phyloP scores from a whole-genome alignment of 2,797 vertebrate species.

The Lemur catta region DNA sequence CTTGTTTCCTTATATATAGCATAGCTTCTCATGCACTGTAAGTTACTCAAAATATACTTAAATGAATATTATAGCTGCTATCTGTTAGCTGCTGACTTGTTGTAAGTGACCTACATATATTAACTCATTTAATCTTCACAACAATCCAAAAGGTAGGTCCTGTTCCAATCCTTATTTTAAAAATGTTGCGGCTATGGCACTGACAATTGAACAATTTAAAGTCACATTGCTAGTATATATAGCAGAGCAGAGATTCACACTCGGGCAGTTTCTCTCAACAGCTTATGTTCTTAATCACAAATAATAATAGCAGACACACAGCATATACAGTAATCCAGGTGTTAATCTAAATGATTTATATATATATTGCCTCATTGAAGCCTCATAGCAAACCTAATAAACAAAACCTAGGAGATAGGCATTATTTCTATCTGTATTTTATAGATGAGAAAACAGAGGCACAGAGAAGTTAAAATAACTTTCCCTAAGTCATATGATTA shows the following conservation, averaged over 20 bases:
- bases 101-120: not conserved
- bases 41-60: not conserved
- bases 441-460: not conserved
- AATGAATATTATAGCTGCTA: not conserved
- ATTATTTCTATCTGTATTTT: not conserved
- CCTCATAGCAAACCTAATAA: not conserved
- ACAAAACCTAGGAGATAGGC: not conserved
- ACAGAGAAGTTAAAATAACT: not conserved
- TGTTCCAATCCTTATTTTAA: not conserved
- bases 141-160: not conserved
- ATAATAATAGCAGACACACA: not conserved
- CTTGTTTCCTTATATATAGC: not conserved
- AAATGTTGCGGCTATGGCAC: not conserved
- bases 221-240: not conserved
- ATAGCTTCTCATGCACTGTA: not conserved
- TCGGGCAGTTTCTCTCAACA: not conserved
- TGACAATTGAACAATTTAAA: not conserved
- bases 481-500: not conserved
- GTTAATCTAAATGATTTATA: not conserved
- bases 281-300: not conserved
- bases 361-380: not conserved
- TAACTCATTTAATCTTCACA: not conserved
- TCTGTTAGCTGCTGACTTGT: not conserved
- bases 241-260: not conserved
- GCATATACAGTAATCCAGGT: not conserved